Conservation (phyloP, 2,797 vertebrate species). For the Salmo trutta region DNA sequence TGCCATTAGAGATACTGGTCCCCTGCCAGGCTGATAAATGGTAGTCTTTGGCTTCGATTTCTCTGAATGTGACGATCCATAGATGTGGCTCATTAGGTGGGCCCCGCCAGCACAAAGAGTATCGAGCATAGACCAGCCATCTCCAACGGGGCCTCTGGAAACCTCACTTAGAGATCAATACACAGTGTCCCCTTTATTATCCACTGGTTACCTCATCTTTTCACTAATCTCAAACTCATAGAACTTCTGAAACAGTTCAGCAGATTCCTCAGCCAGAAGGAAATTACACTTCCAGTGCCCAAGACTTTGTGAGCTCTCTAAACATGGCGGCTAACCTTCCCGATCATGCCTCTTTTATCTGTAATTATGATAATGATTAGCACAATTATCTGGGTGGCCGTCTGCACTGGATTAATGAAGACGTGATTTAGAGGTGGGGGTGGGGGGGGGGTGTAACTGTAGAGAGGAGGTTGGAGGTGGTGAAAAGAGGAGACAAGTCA, state of each 20-base stretch:
- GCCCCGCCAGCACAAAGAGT: constrained; percentile 16
- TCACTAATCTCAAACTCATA: not conserved
- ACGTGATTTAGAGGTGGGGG: constrained; percentile 46
- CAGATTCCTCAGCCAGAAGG: not conserved
- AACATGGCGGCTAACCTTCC: constrained; percentile 43
- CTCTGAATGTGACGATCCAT: constrained; percentile 40
- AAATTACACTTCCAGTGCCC: not conserved
- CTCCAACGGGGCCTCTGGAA: constrained; percentile 11
- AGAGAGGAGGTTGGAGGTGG: too few relatives aligned
- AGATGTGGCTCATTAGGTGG: constrained; percentile 41
- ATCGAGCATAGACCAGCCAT: constrained; percentile 33
- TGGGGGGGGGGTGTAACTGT: constrained; percentile 26
- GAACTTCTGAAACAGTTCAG: not conserved
- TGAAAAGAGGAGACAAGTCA: too few relatives aligned
- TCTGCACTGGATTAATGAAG: constrained; percentile 50
- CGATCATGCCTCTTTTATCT: constrained; percentile 50
- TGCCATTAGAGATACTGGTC: not conserved
- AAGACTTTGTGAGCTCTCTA: not conserved
- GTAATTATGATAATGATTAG: constrained; percentile 65
- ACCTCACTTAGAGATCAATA: constrained; percentile 34
- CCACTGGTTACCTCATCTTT: not conserved
- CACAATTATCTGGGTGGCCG: constrained; percentile 61
- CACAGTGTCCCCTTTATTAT: constrained; percentile 11
- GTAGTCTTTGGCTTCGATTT: constrained; percentile 24
- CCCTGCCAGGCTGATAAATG: not conserved